Evolutionary conservation across 2,888 invertebrate genomes (phyloP), one percentile per base, ranked within the genome.

Genomic region (Eristalis tenax): DNA sequence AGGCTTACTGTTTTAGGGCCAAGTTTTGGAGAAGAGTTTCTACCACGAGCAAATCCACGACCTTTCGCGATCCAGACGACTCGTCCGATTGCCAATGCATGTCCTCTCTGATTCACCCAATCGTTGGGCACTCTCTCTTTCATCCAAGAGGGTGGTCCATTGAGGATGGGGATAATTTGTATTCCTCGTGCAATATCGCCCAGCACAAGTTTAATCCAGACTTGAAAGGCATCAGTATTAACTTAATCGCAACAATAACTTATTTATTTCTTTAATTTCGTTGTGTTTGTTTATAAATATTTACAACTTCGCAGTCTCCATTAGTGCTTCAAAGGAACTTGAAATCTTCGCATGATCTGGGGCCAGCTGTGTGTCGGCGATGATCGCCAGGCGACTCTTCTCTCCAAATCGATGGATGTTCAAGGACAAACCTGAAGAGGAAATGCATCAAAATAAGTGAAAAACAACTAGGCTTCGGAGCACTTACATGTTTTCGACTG

Each of bases 401-500:
- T 92, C 91, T 0, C 92, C 93, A 89, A 92, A 93, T 22, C 91
- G 91, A 90, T 93, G 93, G 2, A 93, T 90, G 80, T 92, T 93
- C 50, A 93, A 77, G 0, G 93, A 93, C 0, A 93, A 85, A 75
- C 91, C 91, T 91, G 59, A 2, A 13, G 5, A 89, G 74, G 28
- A 70, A 11, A 13, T 28, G 10, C 15, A 26, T 73, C n/a, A 13
- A 26, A 26, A 22, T 18, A 18, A 26, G 23, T 6, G 15, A 26
- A 59, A 18, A 35, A 15, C 13, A 50, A 22, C 76, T 65, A 18
- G 1, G 32, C 32, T 32, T 32, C 32, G 0, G 11, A 15, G 22
- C 28, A 89, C 90, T 89, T 88, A 91, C 93, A 92, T 13, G 93
- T 93, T 81, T 93, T 93, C 0, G 93, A 93, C 80, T 93, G 93